A percentile compares a stretch with the other conserved stretches of the same genome.
Evolutionary conservation across 1,140 invertebrate species (phyloP).

Genomic region (Anoplolepis gracilipes): DNA sequence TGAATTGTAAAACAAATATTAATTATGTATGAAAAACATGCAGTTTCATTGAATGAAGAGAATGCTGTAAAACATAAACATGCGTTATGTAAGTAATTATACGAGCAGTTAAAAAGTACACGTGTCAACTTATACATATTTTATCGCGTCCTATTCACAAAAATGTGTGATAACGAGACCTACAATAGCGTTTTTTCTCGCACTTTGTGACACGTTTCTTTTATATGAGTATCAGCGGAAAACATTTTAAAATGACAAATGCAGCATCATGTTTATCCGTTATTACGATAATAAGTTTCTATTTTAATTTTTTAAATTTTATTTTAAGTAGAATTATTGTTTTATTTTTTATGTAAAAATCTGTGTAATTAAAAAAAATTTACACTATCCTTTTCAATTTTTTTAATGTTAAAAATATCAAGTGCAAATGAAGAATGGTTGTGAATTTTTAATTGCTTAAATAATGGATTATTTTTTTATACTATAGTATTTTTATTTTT

Average conservation of each 20-base stretch:
- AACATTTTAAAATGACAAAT: slow-evolving; percentile 18
- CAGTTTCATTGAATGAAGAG: background rate
- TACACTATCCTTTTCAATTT: background rate
- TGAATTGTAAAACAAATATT: background rate
- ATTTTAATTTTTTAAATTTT: background rate
- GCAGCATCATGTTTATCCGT: background rate
- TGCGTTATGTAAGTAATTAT: slow-evolving; percentile 31
- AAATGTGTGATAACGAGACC: slow-evolving; percentile 42
- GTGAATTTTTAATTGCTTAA: background rate
- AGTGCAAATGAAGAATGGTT: background rate
- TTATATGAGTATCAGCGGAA: slow-evolving; percentile 25
- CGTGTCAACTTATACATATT: slow-evolving; percentile 41
- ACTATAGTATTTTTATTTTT: background rate
- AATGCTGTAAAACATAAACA: background rate
- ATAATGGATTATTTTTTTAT: background rate
- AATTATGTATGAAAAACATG: background rate
- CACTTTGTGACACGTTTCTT: slow-evolving; percentile 43
- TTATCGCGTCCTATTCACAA: slow-evolving; percentile 43
- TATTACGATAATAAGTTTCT: slow-evolving; percentile 2
- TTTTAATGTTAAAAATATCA: background rate
- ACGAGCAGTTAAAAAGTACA: slow-evolving; percentile 39
- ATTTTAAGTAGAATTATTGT: background rate
- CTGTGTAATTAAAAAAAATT: too few relatives aligned
- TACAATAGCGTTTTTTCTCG: slow-evolving; percentile 39
- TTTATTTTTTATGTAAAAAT: too few relatives aligned